Conservation (phyloP, 2,113 vertebrate genomes). For the Petroica traversi region DNA sequence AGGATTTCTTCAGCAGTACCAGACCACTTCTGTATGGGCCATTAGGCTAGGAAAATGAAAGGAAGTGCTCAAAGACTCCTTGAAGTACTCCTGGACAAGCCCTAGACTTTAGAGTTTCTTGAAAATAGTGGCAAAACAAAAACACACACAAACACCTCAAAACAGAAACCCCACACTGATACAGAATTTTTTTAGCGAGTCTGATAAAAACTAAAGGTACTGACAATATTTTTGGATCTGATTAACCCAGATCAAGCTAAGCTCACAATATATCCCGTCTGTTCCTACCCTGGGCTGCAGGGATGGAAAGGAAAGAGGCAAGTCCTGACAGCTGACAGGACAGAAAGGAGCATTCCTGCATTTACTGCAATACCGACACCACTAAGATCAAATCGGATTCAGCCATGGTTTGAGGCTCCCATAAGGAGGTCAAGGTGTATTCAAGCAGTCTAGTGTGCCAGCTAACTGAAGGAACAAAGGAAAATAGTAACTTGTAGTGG, state of each 20-base stretch:
- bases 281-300: neutral
- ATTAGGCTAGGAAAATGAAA: neutral
- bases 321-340: neutral
- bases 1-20: neutral
- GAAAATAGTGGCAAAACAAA: neutral
- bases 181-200: neutral
- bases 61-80: neutral
- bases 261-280: neutral
- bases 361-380: neutral
- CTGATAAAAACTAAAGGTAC: neutral
- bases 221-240: neutral
- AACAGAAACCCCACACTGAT: neutral
- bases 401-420: neutral
- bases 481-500: neutral
- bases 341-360: neutral
- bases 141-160: neutral
- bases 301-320: neutral
- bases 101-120: neutral
- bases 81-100: neutral
- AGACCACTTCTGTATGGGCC: accelerated
- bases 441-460: accelerated
- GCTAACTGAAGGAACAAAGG: neutral
- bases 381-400: neutral
- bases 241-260: neutral
- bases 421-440: neutral